Conservation (phyloP, 1,140 invertebrate genomes). For the Lanistes nyassanus region DNA sequence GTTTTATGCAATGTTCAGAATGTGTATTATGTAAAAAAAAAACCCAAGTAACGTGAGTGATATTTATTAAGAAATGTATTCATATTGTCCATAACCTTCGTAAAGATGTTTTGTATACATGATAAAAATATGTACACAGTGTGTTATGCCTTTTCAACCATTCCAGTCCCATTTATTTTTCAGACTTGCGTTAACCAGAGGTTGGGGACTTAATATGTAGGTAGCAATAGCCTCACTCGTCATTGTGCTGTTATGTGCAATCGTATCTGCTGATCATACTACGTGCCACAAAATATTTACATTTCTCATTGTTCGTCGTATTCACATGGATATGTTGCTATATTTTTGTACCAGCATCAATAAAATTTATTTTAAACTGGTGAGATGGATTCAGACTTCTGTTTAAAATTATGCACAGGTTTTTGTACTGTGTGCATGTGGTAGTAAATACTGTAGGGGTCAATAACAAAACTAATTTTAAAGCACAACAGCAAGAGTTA, state of each 20-base stretch:
- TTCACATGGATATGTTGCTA: constrained; percentile 18
- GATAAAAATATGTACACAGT: too few species aligned
- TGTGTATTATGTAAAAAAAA: too few species aligned
- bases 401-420: neutral
- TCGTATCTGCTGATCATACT: neutral
- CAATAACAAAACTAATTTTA: too few species aligned
- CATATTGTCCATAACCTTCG: too few species aligned
- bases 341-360: constrained; percentile 33
- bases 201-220: too few species aligned
- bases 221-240: too few species aligned
- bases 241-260: constrained; percentile 15
- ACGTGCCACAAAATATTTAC: constrained; percentile 10
- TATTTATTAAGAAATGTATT: too few species aligned
- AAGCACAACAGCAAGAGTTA: too few species aligned
- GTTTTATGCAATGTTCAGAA: too few species aligned
- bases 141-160: neutral
- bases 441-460: too few species aligned
- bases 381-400: neutral
- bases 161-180: neutral
- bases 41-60: too few species aligned
- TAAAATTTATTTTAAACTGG: constrained; percentile 28
- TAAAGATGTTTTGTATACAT: too few species aligned
- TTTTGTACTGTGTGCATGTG: neutral
- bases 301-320: constrained; percentile 3
- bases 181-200: neutral